Base-by-base conservation (phyloP, 2,888 invertebrate genomes). In the Uloborus plumipes region DNA sequence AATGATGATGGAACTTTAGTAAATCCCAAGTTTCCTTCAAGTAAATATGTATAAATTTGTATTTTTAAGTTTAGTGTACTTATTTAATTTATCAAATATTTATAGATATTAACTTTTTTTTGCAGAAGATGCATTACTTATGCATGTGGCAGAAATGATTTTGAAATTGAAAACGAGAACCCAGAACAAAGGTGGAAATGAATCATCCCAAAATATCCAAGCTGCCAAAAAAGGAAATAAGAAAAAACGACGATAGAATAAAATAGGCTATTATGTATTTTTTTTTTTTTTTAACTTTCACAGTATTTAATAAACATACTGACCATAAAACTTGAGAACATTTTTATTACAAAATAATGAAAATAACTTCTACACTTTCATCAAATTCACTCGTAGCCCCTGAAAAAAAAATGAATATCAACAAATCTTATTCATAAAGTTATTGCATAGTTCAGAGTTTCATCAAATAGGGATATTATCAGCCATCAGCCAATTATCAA, bases 1-100 rank as follows among this genome's bases (percentile, higher is more conserved):
- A 94, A 96, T 89, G 96, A 97, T 88, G 95, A 97, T 89, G 97
- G 96, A 0, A 90, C 92, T 22, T 93, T 94, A 0, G 90, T 93
- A 47, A 93, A 94, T 88, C 89, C 92, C 0, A 92, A 93, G 55
- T 94, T 94, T 87, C 91, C 94, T 0, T 92, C 93, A 0, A 92
- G 91, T 91, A 88, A 89, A n/a, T 47, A 51, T 3, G 3, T 15
- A 53, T 53, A 4, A 6, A 9, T n/a, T 53, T 53, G 11, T 53
- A 4, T 18, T 18, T n/a, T 53, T 53, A 6, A 53, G 53, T 61
- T 3, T 3, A 18, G 2, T 2, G 9, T 6, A 55, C 6, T 55
- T n/a, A 18, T 55, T 18, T 6, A 4, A 18, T 55, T 55, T 55
- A 3, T 55, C 55, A 31, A 7, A 31, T 31, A 31, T 4, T 31